phyloP scores from a whole-genome alignment of 1,140 invertebrate species.

The Halesus radiatus region DNA sequence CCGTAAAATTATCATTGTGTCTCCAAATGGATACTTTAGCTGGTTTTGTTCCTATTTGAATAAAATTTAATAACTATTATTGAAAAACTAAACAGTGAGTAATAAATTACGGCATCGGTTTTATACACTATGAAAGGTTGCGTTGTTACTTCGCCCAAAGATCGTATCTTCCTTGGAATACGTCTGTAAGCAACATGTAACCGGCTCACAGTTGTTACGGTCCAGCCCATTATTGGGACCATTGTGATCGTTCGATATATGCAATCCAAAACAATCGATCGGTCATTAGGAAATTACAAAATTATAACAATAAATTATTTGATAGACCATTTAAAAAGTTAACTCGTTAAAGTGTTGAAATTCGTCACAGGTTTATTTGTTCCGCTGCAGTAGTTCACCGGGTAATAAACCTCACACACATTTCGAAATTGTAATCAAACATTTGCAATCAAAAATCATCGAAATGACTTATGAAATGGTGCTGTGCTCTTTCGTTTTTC shows the following conservation, averaged over 20 bases:
- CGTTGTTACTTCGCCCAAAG: conserved; percentile 7
- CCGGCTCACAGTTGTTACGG: not conserved
- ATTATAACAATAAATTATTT: not conserved
- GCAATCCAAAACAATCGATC: conserved; percentile 12
- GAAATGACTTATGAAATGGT: too few species aligned
- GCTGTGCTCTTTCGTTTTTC: too few species aligned
- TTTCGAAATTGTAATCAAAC: too few species aligned
- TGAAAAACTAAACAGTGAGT: conserved; percentile 1
- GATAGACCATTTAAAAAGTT: not conserved
- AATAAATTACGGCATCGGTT: conserved; percentile 15
- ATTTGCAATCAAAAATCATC: too few species aligned
- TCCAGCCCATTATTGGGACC: not conserved
- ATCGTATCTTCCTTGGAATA: conserved; percentile 18
- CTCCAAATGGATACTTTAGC: too few species aligned
- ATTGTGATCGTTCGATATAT: conserved; percentile 12
- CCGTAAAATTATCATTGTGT: too few species aligned
- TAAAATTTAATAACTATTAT: not conserved
- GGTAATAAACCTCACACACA: too few species aligned
- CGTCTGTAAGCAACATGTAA: not conserved
- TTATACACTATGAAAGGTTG: conserved; percentile 24
- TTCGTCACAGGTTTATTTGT: conserved; percentile 1
- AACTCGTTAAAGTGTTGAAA: not conserved
- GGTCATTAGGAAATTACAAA: conserved; percentile 12
- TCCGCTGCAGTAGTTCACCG: too few species aligned
- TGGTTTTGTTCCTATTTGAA: not conserved